Evolutionary conservation across 2,888 invertebrate genomes (phyloP).

Genomic region (Sesamia inferens): DNA sequence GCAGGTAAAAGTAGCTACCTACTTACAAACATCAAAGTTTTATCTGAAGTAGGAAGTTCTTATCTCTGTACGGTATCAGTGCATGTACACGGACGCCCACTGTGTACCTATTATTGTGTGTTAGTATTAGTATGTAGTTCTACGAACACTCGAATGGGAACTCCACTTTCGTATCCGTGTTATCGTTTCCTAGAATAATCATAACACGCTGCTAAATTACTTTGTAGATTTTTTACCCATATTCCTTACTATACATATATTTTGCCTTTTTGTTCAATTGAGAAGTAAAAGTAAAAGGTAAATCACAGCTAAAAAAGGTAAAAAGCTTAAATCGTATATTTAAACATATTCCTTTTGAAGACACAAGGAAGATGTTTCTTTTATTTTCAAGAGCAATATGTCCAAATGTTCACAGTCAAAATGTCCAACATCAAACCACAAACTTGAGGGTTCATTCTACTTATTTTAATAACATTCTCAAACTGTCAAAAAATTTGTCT

Average conservation of each 20-base stretch:
- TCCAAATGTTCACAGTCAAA: too few species aligned
- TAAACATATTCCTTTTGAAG: too few species aligned
- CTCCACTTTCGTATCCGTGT: constrained; percentile 11
- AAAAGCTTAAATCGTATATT: too few species aligned
- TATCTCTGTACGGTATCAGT: neutral
- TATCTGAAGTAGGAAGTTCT: neutral
- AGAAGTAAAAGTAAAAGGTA: neutral
- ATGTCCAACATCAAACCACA: neutral
- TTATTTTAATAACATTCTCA: too few species aligned
- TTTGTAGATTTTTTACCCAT: neutral
- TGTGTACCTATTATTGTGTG: neutral
- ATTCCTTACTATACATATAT: neutral
- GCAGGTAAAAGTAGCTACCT: neutral
- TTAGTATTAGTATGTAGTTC: neutral
- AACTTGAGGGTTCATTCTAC: neutral
- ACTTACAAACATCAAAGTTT: neutral
- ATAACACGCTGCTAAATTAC: neutral
- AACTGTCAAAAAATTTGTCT: too few species aligned
- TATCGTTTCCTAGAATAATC: constrained; percentile 17
- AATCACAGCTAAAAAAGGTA: neutral
- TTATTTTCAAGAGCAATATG: neutral
- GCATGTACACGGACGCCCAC: neutral
- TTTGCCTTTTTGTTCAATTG: neutral
- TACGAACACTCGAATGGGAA: neutral
- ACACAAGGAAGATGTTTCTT: neutral